Percentiles rank a stretch among this genome's conserved stretches.
Evolutionary conservation across 2,888 invertebrate genomes (phyloP).

Genomic region (Diogma glabrata): DNA sequence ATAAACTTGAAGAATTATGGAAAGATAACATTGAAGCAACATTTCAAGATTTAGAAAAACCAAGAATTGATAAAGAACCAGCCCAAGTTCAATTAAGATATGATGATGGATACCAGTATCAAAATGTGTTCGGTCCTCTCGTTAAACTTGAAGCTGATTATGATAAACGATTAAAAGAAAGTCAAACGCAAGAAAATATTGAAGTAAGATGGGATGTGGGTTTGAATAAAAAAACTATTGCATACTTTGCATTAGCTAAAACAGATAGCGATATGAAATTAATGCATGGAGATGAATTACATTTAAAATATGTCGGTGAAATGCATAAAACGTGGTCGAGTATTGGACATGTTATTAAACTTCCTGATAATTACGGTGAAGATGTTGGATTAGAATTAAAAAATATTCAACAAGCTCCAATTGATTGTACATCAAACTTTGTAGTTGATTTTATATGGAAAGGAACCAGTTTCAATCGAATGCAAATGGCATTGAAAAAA

Average conservation of each 20-base stretch:
- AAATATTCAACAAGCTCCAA: constrained; percentile 80
- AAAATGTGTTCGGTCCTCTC: constrained; percentile 93
- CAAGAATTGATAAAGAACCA: constrained; percentile 96
- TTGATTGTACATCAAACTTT: constrained; percentile 89
- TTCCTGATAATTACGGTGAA: constrained; percentile 92
- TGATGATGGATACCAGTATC: constrained; percentile 98
- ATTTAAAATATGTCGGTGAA: constrained; percentile 86
- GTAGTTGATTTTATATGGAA: constrained; percentile 99
- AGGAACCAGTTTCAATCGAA: constrained; percentile 94
- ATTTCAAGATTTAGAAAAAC: constrained; percentile 95
- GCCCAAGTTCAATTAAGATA: constrained; percentile 71
- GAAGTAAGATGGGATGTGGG: constrained; percentile 99
- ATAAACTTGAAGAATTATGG: constrained; percentile 97
- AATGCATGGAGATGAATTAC: constrained; percentile 97
- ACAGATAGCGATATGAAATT: constrained; percentile 97
- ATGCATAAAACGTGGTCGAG: constrained; percentile 94
- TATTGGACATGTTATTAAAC: constrained; percentile 94
- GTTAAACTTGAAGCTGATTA: constrained; percentile 97
- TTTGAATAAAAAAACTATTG: constrained; percentile 94
- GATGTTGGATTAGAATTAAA: constrained; percentile 97
- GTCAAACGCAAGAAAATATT: constrained; percentile 96
- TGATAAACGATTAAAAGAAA: constrained; percentile 93
- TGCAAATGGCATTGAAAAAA: constrained; percentile 88
- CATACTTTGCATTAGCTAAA: constrained; percentile 94
- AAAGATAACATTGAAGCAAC: constrained; percentile 97